These are phyloP conservation scores for Malurus melanocephalus DNA, from an alignment of 2,113 vertebrate genomes.

Conservation along the genomic window DNA sequence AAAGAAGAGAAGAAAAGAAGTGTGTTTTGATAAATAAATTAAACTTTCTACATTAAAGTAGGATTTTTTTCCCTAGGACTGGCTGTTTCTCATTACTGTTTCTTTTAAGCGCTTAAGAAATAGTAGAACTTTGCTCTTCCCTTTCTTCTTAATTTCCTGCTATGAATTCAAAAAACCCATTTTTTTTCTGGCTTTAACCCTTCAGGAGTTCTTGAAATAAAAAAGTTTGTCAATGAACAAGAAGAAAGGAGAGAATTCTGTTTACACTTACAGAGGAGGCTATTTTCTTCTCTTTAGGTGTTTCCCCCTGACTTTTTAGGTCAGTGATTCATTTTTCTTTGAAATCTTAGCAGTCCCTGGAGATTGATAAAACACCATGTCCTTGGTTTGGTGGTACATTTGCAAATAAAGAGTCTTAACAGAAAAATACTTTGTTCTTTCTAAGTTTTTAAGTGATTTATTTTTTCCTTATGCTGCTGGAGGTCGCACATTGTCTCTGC, in stretches of 20 bases:
- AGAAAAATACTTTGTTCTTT: neutral
- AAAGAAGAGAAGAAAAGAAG: neutral
- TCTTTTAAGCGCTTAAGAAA: neutral
- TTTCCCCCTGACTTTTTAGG: neutral
- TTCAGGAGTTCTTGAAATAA: neutral
- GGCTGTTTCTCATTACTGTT: slow-evolving; percentile 1
- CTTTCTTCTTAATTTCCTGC: neutral
- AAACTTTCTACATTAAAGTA: neutral
- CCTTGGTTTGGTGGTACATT: neutral
- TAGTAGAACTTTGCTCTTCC: neutral
- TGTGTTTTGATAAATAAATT: slow-evolving; percentile 10
- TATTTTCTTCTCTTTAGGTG: neutral
- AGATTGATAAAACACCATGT: neutral
- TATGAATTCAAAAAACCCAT: neutral
- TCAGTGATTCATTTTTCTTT: neutral
- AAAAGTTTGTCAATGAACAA: neutral
- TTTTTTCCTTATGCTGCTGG: neutral
- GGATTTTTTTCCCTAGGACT: neutral
- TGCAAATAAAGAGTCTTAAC: neutral
- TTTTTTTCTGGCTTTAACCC: neutral
- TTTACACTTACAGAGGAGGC: neutral
- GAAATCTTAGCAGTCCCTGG: neutral
- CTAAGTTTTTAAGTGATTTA: neutral
- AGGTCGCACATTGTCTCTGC: neutral
- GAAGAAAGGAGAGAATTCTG: neutral